Conservation (phyloP, 2,113 vertebrate species). For the Mohoua ochrocephala region DNA sequence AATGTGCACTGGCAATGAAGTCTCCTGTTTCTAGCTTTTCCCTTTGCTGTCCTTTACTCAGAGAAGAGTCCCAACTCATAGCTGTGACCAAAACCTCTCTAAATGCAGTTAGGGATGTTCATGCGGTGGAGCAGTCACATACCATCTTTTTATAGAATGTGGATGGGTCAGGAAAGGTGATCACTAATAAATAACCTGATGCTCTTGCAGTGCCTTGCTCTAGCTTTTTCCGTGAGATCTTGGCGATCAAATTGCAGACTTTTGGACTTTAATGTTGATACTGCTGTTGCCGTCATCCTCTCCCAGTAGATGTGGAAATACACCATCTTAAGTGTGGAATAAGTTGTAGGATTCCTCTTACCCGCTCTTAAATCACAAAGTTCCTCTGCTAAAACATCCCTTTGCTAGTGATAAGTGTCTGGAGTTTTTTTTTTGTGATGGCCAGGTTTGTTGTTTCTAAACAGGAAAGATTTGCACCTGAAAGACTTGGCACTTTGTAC, state of each 20-base stretch:
- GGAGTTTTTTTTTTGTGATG: background rate
- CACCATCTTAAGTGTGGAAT: fast-evolving
- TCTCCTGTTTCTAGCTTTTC: background rate
- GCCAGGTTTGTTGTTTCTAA: background rate
- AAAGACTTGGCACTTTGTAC: background rate
- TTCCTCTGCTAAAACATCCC: background rate
- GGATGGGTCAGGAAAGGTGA: background rate
- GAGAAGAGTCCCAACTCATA: background rate
- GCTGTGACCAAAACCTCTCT: background rate
- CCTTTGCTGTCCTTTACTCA: background rate
- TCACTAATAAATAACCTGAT: background rate
- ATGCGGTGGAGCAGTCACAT: fast-evolving
- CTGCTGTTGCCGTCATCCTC: background rate
- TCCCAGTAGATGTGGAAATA: background rate
- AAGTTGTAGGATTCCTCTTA: background rate
- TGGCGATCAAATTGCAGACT: background rate
- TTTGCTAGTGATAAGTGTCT: fast-evolving
- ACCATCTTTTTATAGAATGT: background rate
- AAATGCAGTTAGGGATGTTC: fast-evolving
- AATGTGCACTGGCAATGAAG: background rate
- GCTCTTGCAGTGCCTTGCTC: background rate
- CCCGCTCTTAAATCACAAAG: background rate
- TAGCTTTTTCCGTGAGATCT: background rate
- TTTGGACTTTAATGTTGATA: background rate
- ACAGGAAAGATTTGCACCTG: background rate